Conservation (phyloP, 2,888 invertebrate genomes). For the Cactoblastis cactorum region DNA sequence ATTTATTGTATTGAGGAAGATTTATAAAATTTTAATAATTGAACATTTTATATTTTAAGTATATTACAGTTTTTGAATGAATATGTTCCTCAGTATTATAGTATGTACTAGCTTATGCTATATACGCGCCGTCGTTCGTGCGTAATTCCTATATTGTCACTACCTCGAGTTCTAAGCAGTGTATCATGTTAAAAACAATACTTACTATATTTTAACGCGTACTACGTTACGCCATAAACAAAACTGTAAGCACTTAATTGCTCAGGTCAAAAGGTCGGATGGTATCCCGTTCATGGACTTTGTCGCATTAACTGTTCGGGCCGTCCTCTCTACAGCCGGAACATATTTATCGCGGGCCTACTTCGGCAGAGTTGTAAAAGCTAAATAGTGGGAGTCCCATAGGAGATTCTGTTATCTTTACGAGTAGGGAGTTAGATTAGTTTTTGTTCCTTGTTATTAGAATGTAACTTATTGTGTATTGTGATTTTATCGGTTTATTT, state of each 20-base stretch:
- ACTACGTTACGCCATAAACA: constrained; percentile 18
- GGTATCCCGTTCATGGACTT: constrained; percentile 27
- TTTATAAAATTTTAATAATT: no score
- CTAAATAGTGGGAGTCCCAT: constrained; percentile 52
- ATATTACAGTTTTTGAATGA: no score
- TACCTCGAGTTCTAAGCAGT: no score
- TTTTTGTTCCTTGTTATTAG: constrained; percentile 67
- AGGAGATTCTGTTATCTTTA: constrained; percentile 65
- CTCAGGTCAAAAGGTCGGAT: constrained; percentile 22
- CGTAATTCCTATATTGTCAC: no score
- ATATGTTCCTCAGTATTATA: no score
- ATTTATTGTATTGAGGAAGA: no score
- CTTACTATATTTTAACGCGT: no score
- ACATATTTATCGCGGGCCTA: constrained; percentile 37
- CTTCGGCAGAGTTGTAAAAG: constrained; percentile 51
- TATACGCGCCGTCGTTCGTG: no score
- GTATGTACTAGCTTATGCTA: no score
- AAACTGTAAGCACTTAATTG: constrained; percentile 32
- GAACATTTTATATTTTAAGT: no score
- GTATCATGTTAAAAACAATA: no score
- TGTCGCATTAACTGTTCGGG: constrained; percentile 26
- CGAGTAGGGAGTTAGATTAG: constrained; percentile 68
- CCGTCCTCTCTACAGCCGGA: constrained; percentile 21
- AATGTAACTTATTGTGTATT: constrained; percentile 28
- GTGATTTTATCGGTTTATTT: constrained; percentile 7